Base-by-base conservation (phyloP, 2,113 vertebrate genomes). In the Lepisosteus osseus region DNA sequence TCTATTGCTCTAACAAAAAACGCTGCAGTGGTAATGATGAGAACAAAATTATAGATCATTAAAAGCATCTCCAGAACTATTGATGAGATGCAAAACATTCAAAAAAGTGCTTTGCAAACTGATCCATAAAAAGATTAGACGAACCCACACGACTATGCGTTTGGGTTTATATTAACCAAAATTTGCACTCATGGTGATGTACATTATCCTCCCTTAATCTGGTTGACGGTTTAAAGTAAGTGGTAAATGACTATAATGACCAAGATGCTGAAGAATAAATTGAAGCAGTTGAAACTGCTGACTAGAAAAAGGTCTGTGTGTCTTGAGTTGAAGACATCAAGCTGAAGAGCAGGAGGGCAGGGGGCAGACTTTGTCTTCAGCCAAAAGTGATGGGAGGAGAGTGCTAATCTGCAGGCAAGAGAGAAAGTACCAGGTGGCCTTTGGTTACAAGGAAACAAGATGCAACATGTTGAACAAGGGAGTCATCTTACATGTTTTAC, bases 391-490 rank as follows among this genome's bases (percentile, higher is more conserved):
- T 44, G n/a, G 57, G 62, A 5, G 54, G 70, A 7, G 29, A 12
- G 68, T 45, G 54, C 59, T 65, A 56, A 61, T 70, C 59, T 68
- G 61, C 29, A 17, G 57, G 54, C 44, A 61, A n/a, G 40, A 1
- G 61, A 68, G 51, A 41, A 11, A 62, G 61, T 43, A 14, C 44
- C 13, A 54, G 17, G 51, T 45, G 71, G 70, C 55, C 62, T 70
- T 56, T n/a, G 43, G 71, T 45, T 59, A 54, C 65, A 54, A 29
- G 67, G 72, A 67, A 63, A 61, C 45, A 55, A 11, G n/a, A 67
- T 40, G 66, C n/a, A 29, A 42, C 70, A 43, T 65, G 73, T 69
- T 12, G 13, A 17, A 43, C 71, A 47, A 65, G 43, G 13, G 63
- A 66, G 41, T 9, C 51, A 55, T 72, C 40, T 47, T 54, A 54